A percentile compares a stretch with the other conserved stretches of the same genome.
phyloP scores from a whole-genome alignment of 2,888 invertebrate genomes.

The Drosophila siamana region DNA sequence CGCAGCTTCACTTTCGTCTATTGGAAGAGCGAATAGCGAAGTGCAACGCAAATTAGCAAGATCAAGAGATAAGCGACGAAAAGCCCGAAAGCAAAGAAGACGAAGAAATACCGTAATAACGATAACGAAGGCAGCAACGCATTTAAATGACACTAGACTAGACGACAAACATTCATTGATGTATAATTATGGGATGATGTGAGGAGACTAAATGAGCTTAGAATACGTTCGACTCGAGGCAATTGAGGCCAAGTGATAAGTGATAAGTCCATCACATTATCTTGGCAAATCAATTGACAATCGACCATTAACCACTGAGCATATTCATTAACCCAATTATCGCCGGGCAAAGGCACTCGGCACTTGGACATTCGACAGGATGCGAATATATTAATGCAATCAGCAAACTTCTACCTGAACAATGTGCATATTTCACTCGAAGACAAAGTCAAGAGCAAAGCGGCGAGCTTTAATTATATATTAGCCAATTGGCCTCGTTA shows the following conservation, averaged over 20 bases:
- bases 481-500: conserved; percentile 60
- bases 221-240: not conserved
- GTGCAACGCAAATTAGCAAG: no score
- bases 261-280: conserved; percentile 41
- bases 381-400: conserved; percentile 39
- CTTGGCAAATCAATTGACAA: conserved; percentile 47
- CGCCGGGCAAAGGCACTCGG: conserved; percentile 17
- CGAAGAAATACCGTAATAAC: not conserved
- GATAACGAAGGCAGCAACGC: not conserved
- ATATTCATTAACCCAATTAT: conserved; percentile 61
- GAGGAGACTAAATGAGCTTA: conserved; percentile 1
- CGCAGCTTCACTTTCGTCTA: no score
- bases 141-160: no score
- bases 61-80: no score
- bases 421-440: conserved; percentile 31
- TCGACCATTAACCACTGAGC: conserved; percentile 44
- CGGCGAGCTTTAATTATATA: conserved; percentile 69
- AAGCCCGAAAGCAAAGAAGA: not conserved
- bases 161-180: not conserved
- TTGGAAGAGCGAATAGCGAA: no score
- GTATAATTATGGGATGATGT: conserved; percentile 10
- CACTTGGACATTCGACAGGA: conserved; percentile 36
- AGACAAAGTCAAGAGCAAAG: conserved; percentile 13
- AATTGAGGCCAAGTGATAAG: conserved; percentile 13
- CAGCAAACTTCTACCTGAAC: conserved; percentile 25